Evolutionary conservation across 1,140 invertebrate species (phyloP).

Genomic region (Ips typographus): DNA sequence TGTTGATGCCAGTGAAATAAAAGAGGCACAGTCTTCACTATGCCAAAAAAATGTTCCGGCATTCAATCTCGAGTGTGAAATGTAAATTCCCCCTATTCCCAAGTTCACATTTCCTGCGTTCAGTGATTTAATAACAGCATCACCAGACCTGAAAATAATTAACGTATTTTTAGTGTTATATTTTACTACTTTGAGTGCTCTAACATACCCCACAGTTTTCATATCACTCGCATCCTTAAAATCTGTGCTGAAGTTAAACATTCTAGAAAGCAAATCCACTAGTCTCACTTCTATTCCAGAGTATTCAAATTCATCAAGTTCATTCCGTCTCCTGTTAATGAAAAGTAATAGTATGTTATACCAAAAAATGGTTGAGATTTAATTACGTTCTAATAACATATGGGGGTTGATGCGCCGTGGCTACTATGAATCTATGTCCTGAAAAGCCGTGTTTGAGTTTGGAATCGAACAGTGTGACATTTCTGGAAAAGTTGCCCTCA

Average conservation of each 20-base stretch:
- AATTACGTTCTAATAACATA: slow-evolving; percentile 64
- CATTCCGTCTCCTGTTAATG: slow-evolving; percentile 49
- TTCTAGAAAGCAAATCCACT: slow-evolving; percentile 59
- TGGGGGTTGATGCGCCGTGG: slow-evolving; percentile 67
- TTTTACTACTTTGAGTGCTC: not conserved
- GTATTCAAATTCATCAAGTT: slow-evolving; percentile 57
- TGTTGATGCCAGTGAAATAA: slow-evolving; percentile 71
- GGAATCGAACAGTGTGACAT: slow-evolving; percentile 64
- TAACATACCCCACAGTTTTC: slow-evolving; percentile 53
- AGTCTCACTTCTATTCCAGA: slow-evolving; percentile 70
- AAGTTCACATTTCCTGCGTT: slow-evolving; percentile 57
- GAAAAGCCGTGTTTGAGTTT: slow-evolving; percentile 68
- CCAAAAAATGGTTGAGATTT: not conserved
- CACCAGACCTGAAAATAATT: slow-evolving; percentile 54
- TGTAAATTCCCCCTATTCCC: slow-evolving; percentile 67
- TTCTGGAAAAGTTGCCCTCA: slow-evolving; percentile 60
- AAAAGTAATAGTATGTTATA: not conserved
- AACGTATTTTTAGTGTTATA: not conserved
- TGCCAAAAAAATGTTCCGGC: slow-evolving; percentile 64
- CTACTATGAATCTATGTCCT: slow-evolving; percentile 68
- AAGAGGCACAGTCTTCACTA: slow-evolving; percentile 70
- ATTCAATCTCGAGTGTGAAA: slow-evolving; percentile 58
- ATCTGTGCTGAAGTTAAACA: slow-evolving; percentile 70
- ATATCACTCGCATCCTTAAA: slow-evolving; percentile 59
- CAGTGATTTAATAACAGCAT: slow-evolving; percentile 59